Evolutionary conservation across 2,797 vertebrate genomes (phyloP).

Genomic region (Basileuterus tristriatus): DNA sequence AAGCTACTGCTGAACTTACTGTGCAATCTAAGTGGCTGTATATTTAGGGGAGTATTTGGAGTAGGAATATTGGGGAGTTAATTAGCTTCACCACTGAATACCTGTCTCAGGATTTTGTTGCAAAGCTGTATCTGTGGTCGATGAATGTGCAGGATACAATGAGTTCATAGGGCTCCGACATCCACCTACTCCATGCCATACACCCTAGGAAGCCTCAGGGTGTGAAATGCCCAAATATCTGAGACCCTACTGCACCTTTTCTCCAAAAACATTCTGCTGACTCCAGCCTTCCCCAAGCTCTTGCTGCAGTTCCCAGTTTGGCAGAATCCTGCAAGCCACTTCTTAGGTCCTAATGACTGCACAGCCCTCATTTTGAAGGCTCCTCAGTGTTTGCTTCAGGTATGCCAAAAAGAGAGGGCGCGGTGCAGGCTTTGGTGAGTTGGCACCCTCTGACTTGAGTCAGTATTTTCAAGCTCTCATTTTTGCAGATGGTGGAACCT

Average conservation of each 20-base stretch:
- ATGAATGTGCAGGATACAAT: not conserved
- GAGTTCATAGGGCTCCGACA: not conserved
- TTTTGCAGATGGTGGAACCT: constrained; percentile 21
- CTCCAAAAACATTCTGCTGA: not conserved
- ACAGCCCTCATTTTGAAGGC: constrained; percentile 40
- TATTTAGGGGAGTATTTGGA: not conserved
- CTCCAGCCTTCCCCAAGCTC: not conserved
- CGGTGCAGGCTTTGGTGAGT: not conserved
- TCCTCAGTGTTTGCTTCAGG: constrained; percentile 2
- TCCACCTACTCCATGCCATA: not conserved
- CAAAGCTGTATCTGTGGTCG: not conserved
- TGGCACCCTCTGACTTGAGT: constrained; percentile 52
- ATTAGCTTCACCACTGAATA: not conserved
- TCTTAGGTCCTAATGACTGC: constrained; percentile 17
- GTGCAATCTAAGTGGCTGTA: not conserved
- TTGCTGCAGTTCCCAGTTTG: not conserved
- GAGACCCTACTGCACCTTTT: not conserved
- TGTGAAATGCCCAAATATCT: not conserved
- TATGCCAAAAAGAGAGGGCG: constrained; percentile 48
- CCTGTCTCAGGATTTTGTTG: not conserved
- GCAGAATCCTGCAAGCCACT: constrained; percentile 10
- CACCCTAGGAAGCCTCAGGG: fast-evolving
- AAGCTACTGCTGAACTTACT: not conserved
- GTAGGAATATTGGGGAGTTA: not conserved
- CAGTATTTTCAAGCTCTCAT: constrained; percentile 30